These are phyloP conservation scores for Carterocephalus palaemon DNA, from an alignment of 2,888 invertebrate species.

Conservation along the genomic window DNA sequence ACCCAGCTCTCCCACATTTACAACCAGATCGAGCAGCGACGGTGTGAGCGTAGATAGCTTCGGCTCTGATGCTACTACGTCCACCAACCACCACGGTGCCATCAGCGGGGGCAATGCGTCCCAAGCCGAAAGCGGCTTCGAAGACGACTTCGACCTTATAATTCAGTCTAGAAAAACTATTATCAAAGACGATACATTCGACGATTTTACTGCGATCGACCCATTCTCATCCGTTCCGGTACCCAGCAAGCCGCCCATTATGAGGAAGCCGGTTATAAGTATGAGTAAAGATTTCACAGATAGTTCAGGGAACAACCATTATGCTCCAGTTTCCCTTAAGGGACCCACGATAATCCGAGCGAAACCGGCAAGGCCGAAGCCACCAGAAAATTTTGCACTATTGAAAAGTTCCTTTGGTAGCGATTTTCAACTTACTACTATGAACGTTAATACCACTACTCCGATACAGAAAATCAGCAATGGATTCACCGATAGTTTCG, in stretches of 20 bases:
- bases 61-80: slow-evolving; percentile 84
- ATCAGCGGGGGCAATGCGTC: slow-evolving; percentile 82
- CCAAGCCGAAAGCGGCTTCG: slow-evolving; percentile 88
- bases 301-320: slow-evolving; percentile 68
- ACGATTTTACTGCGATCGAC: slow-evolving; percentile 76
- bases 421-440: slow-evolving; percentile 50
- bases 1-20: slow-evolving; percentile 86
- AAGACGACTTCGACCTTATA: slow-evolving; percentile 88
- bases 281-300: slow-evolving; percentile 84
- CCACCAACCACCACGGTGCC: slow-evolving; percentile 73
- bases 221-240: slow-evolving; percentile 75
- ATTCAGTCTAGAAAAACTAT: slow-evolving; percentile 67
- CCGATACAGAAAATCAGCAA: slow-evolving; percentile 66
- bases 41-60: slow-evolving; percentile 87
- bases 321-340: slow-evolving; percentile 59
- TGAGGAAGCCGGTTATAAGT: slow-evolving; percentile 77
- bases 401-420: slow-evolving; percentile 61
- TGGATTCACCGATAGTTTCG: slow-evolving; percentile 59
- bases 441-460: slow-evolving; percentile 65
- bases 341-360: slow-evolving; percentile 88
- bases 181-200: slow-evolving; percentile 62
- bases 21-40: slow-evolving; percentile 86
- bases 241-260: slow-evolving; percentile 50
- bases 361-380: slow-evolving; percentile 79
- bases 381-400: slow-evolving; percentile 69